A percentile compares a stretch with the other conserved stretches of the same genome.
Evolutionary conservation across 2,113 vertebrate genomes (phyloP).

Genomic region (Podiceps cristatus): DNA sequence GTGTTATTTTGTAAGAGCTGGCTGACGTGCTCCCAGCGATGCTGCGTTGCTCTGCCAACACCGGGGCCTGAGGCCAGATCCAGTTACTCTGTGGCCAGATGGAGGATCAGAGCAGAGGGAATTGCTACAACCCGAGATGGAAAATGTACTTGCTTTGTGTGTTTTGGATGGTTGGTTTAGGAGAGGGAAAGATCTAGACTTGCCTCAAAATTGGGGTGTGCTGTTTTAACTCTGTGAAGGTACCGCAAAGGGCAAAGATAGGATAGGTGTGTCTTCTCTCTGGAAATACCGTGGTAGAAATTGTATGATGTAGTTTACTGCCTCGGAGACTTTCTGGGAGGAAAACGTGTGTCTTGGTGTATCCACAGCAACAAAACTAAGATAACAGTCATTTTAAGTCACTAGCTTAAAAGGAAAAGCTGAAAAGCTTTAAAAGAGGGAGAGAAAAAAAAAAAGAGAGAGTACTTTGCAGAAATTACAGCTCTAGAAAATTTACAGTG

Average conservation of each 20-base stretch:
- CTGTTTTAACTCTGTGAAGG: neutral
- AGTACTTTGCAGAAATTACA: neutral
- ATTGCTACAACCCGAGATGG: neutral
- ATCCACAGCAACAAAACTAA: neutral
- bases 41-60: neutral
- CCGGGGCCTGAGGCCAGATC: neutral
- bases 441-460: neutral
- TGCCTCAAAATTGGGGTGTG: neutral
- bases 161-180: neutral
- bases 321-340: neutral
- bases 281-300: neutral
- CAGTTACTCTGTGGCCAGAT: neutral
- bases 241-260: neutral
- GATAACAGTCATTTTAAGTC: neutral
- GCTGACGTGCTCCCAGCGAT: accelerated
- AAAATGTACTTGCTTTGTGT: neutral
- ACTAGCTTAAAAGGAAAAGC: neutral
- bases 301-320: neutral
- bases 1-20: neutral
- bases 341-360: neutral
- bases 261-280: neutral
- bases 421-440: neutral
- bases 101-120: neutral
- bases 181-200: neutral
- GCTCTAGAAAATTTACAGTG: neutral